These are phyloP conservation scores for Trisateles emortualis DNA, from an alignment of 2,888 invertebrate genomes.

Conservation along the genomic window DNA sequence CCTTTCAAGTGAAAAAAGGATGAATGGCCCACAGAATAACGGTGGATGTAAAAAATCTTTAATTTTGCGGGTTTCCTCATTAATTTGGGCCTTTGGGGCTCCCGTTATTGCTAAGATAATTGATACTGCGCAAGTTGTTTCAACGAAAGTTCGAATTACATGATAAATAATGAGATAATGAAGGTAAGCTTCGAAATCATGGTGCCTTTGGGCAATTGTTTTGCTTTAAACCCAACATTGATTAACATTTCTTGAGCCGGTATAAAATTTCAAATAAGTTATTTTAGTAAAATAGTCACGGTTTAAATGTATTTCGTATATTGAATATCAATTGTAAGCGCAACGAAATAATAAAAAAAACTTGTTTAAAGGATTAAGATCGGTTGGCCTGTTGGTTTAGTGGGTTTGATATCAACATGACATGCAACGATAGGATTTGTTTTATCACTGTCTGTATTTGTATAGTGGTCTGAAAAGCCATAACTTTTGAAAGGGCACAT, in stretches of 20 bases:
- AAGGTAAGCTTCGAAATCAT: constrained; percentile 14
- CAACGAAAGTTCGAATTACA: constrained; percentile 31
- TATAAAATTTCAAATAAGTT: constrained; percentile 1
- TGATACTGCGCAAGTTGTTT: constrained; percentile 45
- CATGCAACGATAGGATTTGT: not conserved
- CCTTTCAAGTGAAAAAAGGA: constrained; percentile 58
- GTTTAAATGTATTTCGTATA: not conserved
- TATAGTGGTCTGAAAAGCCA: constrained; percentile 2
- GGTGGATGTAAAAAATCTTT: constrained; percentile 48
- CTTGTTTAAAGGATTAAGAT: no score
- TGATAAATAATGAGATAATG: constrained; percentile 24
- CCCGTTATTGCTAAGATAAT: constrained; percentile 52
- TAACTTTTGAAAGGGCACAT: constrained; percentile 15
- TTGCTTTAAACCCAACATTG: constrained; percentile 7
- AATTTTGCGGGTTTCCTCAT: constrained; percentile 54
- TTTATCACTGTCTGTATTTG: not conserved
- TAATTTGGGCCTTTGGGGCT: constrained; percentile 47
- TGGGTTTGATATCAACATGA: no score
- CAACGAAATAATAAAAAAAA: no score
- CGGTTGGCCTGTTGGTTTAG: no score
- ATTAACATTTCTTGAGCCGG: not conserved
- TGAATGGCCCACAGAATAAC: constrained; percentile 49
- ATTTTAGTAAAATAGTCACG: not conserved
- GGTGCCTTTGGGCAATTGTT: constrained; percentile 12
- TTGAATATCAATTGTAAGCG: constrained; percentile 2